Percentiles rank a stretch among this genome's conserved stretches.
Conservation (phyloP, 1,140 invertebrate species). For the Lordiphosa collinella region DNA sequence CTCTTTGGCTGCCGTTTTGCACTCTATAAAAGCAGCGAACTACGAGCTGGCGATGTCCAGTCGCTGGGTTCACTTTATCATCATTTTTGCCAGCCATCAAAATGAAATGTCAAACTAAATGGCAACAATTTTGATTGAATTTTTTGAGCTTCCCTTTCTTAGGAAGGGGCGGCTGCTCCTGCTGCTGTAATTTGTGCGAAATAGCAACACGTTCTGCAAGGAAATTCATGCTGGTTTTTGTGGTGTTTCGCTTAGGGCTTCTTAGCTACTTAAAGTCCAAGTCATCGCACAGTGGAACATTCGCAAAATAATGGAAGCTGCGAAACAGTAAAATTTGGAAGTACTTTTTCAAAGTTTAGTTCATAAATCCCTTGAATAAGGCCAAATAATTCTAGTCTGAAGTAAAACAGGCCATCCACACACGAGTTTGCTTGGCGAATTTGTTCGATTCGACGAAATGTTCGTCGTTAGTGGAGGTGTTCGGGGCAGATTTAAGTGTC, state of each 20-base stretch:
- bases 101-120: constrained; percentile 77
- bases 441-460: too few relatives aligned
- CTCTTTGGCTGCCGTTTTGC: constrained; percentile 47
- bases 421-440: too few relatives aligned
- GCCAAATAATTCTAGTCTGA: too few relatives aligned
- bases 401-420: too few relatives aligned
- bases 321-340: too few relatives aligned
- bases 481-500: too few relatives aligned
- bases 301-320: too few relatives aligned
- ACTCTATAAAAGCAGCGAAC: constrained; percentile 55
- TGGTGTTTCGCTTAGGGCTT: constrained; percentile 36
- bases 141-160: constrained; percentile 39
- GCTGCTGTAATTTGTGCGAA: constrained; percentile 22
- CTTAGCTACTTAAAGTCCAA: constrained; percentile 28
- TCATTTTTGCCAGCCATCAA: constrained; percentile 63
- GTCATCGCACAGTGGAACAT: too few relatives aligned
- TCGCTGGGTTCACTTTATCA: constrained; percentile 60
- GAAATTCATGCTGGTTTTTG: constrained; percentile 42
- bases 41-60: constrained; percentile 32
- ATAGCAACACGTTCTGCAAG: constrained; percentile 55
- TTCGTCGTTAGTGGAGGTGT: too few relatives aligned
- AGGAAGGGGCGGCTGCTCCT: constrained; percentile 6
- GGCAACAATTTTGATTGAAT: constrained; percentile 77
- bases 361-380: too few relatives aligned
- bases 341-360: too few relatives aligned